These are phyloP conservation scores for Dinoponera quadriceps DNA, from an alignment of 1,140 invertebrate species.

Conservation along the genomic window DNA sequence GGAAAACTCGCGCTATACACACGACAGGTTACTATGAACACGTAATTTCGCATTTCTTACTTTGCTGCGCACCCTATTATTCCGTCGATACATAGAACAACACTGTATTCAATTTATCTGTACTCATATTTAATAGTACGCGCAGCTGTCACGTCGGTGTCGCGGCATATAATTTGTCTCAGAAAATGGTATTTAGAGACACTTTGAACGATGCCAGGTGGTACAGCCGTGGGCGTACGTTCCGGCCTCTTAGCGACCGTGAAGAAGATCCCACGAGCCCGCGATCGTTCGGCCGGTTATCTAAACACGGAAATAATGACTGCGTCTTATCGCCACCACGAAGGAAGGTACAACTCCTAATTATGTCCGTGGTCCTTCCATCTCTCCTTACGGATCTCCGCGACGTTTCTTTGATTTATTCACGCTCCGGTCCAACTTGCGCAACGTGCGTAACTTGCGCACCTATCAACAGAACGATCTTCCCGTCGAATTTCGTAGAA, in stretches of 20 bases:
- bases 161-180: slow-evolving; percentile 37
- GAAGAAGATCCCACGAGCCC: slow-evolving; percentile 66
- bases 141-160: slow-evolving; percentile 14
- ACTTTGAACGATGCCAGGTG: slow-evolving; percentile 42
- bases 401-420: slow-evolving; percentile 53
- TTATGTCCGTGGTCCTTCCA: slow-evolving; percentile 76
- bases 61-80: slow-evolving; percentile 12
- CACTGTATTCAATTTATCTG: too few species aligned
- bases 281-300: slow-evolving; percentile 77
- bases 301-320: slow-evolving; percentile 85
- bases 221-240: slow-evolving; percentile 65
- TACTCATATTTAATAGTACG: neutral
- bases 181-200: slow-evolving; percentile 43
- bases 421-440: neutral
- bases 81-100: slow-evolving; percentile 18
- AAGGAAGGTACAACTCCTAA: slow-evolving; percentile 83
- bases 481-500: neutral
- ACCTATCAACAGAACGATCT: neutral
- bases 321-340: slow-evolving; percentile 77
- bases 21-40: neutral
- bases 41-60: neutral
- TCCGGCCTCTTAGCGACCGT: slow-evolving; percentile 61
- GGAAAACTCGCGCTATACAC: neutral
- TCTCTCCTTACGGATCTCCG: slow-evolving; percentile 52
- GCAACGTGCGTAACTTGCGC: neutral